A percentile compares a stretch with the other conserved stretches of the same genome.
Evolutionary conservation across 1,140 invertebrate species (phyloP).

Genomic region (Wiebesia pumilae): DNA sequence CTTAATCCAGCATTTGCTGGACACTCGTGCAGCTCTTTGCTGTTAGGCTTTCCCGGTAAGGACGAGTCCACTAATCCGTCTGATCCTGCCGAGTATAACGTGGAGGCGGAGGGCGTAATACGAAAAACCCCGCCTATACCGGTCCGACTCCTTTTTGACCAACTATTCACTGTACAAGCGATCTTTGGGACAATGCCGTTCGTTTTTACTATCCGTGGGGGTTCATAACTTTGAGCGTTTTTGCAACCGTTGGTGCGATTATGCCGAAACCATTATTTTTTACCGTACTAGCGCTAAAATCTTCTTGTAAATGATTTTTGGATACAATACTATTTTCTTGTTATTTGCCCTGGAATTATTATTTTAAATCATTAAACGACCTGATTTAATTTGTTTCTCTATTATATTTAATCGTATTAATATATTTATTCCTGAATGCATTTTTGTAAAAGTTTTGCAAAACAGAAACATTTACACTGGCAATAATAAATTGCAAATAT

Average conservation of each 20-base stretch:
- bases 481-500: no score
- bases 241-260: no score
- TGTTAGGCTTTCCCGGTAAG: neutral
- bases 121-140: constrained; percentile 27
- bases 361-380: no score
- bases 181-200: neutral
- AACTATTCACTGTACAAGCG: neutral
- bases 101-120: neutral
- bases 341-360: no score
- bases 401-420: no score
- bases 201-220: neutral
- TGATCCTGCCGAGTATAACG: constrained; percentile 9
- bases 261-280: neutral
- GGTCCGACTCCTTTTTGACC: neutral
- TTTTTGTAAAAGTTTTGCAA: no score
- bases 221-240: neutral
- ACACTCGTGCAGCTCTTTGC: neutral
- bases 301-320: neutral
- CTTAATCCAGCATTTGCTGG: constrained; percentile 34
- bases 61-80: neutral
- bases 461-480: no score
- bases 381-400: no score
- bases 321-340: no score
- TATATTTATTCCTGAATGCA: no score
- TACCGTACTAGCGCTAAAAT: neutral